Evolutionary conservation across 2,113 vertebrate species (phyloP), one percentile per base, ranked within the genome.

Genomic region (Datnioides undecimradiatus): DNA sequence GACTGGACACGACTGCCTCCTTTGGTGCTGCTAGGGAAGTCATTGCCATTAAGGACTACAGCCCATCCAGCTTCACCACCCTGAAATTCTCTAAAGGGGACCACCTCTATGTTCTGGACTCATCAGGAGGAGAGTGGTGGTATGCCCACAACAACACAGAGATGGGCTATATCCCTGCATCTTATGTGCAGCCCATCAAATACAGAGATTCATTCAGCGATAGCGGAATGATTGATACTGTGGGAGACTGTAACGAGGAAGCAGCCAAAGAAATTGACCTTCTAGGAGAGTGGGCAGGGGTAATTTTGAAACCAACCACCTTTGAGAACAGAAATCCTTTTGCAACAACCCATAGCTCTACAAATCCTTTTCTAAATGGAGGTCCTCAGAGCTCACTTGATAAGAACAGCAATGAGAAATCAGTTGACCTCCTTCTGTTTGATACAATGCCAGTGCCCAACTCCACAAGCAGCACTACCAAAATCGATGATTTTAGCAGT

Each of bases 141-240:
- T 99, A 99, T 0, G 98, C 98, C 0, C 98, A 99, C 93, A 99
- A 99, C 90, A 98, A 96, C 87, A 99, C 95, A 0, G 98, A 99
- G 86, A 99, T 99, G 96, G 98, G 98, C 13, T 99, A 99, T 86
- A 99, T 99, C 86, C 98, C 98, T 0, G 95, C 98, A 5, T 96
- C 97, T 7, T 97, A 99, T 0, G 98, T 99, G 46, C 93, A 98
- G 76, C 97, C 98, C 2, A 71, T 99, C 0, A 95, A 91, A 86
- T 93, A 92, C 87, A 93, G 96, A 34, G 95, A 96, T 87, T 97
- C 97, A 0, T 95, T 98, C 45, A 97, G 96, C 0, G 97, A 99
- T 93, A 99, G 98, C 0, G 97, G 98, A 0, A 93, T 98, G 93
- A 97, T 99, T 16, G 97, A 98, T 91, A 94, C 93, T 3, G 81